A percentile compares a stretch with the other conserved stretches of the same genome.
Conservation (phyloP, 2,113 vertebrate species). For the Myrmecophaga tridactyla region DNA sequence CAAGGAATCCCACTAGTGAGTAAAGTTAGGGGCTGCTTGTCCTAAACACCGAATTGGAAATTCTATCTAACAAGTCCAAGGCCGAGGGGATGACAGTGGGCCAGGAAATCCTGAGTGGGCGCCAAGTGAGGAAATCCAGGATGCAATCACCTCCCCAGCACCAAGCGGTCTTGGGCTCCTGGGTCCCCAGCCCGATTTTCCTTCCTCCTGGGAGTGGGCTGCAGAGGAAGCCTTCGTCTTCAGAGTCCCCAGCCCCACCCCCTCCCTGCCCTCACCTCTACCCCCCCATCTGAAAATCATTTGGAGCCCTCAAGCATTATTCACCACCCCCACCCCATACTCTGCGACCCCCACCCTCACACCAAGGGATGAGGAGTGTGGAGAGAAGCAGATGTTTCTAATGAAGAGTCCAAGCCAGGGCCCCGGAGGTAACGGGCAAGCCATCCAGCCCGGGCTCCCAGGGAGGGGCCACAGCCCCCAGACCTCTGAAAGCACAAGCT, state of each 20-base stretch:
- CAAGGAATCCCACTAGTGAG: neutral
- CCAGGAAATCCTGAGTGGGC: neutral
- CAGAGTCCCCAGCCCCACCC: neutral
- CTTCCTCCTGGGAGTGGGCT: neutral
- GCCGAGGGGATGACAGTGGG: neutral
- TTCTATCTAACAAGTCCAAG: neutral
- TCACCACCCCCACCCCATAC: neutral
- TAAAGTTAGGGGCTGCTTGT: neutral
- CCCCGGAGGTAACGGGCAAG: neutral
- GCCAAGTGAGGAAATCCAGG: neutral
- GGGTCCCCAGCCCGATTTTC: neutral
- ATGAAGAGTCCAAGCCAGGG: neutral
- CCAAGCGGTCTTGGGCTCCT: neutral
- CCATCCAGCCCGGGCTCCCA: neutral
- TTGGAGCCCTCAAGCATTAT: neutral
- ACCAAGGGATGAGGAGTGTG: neutral
- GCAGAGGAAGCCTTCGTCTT: neutral
- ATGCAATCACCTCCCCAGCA: neutral
- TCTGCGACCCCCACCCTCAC: neutral
- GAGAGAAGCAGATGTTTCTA: conserved; percentile 59
- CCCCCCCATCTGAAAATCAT: neutral
- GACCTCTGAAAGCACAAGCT: conserved; percentile 30
- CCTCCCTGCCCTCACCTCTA: too few relatives aligned
- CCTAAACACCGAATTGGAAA: neutral
- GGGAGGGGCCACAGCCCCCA: neutral